These are phyloP conservation scores for Ancistrus triradiatus DNA, from an alignment of 2,113 vertebrate species.

Conservation along the genomic window DNA sequence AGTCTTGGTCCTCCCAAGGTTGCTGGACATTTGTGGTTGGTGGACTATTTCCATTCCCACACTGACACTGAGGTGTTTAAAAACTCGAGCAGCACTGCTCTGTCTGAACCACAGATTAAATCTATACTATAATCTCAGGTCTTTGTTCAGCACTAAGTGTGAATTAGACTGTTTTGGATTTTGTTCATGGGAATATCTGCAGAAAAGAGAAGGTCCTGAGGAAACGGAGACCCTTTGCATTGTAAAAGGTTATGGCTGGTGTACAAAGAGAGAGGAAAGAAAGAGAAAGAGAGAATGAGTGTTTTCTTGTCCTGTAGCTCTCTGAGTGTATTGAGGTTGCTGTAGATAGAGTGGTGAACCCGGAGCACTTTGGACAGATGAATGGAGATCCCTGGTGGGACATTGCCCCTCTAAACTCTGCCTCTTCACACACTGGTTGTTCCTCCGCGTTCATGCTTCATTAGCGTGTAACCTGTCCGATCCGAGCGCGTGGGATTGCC, in stretches of 20 bases:
- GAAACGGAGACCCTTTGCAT: constrained; percentile 48
- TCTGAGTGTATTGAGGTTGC: constrained; percentile 74
- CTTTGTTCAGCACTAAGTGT: too few species aligned
- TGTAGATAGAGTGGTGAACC: constrained; percentile 80
- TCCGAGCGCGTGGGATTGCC: constrained; percentile 69
- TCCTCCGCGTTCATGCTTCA: constrained; percentile 79
- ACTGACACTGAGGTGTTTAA: too few species aligned
- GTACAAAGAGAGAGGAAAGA: constrained; percentile 59
- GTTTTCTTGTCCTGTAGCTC: constrained; percentile 67
- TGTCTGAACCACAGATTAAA: too few species aligned
- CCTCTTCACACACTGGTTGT: constrained; percentile 77
- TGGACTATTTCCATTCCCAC: too few species aligned
- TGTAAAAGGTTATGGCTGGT: constrained; percentile 64
- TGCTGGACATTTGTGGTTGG: too few species aligned
- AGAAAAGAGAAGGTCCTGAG: constrained; percentile 58
- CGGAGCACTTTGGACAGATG: constrained; percentile 69
- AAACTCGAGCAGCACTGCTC: too few species aligned
- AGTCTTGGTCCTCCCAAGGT: too few species aligned
- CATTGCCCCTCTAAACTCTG: constrained; percentile 73
- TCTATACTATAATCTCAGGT: too few species aligned
- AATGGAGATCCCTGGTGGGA: constrained; percentile 79
- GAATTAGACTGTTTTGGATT: too few species aligned
- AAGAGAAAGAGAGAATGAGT: too few species aligned
- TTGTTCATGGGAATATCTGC: constrained; percentile 59
- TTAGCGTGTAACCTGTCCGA: constrained; percentile 86